Percentiles rank a stretch among this genome's conserved stretches.
phyloP scores from a whole-genome alignment of 2,888 invertebrate genomes.

The Esperia sulphurella region DNA sequence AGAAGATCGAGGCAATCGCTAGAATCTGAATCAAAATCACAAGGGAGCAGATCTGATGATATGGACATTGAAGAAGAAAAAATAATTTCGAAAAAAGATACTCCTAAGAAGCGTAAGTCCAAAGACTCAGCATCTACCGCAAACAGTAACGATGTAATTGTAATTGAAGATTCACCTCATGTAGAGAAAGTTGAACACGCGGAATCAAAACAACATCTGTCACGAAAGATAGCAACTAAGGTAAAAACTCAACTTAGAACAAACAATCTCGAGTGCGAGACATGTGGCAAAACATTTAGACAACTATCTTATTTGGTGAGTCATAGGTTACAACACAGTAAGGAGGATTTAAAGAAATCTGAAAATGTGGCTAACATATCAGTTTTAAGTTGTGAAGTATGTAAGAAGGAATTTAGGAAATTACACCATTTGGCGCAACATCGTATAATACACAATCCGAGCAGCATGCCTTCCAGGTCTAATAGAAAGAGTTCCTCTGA shows the following conservation, averaged over 20 bases:
- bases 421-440: constrained; percentile 72
- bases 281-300: constrained; percentile 70
- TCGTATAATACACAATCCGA: constrained; percentile 58
- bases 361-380: constrained; percentile 34
- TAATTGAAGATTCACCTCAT: constrained; percentile 52
- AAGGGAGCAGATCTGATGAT: constrained; percentile 43
- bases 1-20: constrained; percentile 44
- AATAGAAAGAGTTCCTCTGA: constrained; percentile 59
- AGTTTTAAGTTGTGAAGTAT: constrained; percentile 64
- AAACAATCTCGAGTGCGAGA: constrained; percentile 56
- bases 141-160: constrained; percentile 45
- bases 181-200: constrained; percentile 33
- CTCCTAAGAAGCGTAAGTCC: constrained; percentile 43
- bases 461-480: constrained; percentile 30
- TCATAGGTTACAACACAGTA: constrained; percentile 63
- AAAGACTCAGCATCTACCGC: constrained; percentile 37
- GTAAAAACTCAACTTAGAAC: constrained; percentile 19
- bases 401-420: constrained; percentile 70
- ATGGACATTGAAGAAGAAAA: constrained; percentile 43
- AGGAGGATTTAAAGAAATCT: constrained; percentile 41
- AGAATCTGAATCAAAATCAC: constrained; percentile 48
- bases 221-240: constrained; percentile 30
- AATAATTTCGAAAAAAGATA: constrained; percentile 22
- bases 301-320: constrained; percentile 66
- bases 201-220: constrained; percentile 34